Conservation (phyloP, 2,797 vertebrate species). For the Triplophysa yarkandensis region DNA sequence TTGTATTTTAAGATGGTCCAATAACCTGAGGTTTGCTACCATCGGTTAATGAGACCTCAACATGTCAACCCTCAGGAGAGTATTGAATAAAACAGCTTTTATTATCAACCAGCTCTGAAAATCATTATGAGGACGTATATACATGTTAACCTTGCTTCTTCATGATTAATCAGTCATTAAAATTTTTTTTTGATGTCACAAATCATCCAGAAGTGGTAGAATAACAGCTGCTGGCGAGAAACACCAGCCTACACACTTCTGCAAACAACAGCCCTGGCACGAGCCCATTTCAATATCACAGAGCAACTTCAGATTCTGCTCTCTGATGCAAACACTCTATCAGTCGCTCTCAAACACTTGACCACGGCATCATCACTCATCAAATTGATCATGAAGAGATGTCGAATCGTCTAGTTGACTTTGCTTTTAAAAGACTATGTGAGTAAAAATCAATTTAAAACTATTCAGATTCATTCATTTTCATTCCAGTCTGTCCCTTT, state of each 20-base stretch:
- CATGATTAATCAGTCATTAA: neutral
- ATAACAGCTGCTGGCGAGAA: slow-evolving; percentile 17
- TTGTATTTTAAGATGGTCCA: no score
- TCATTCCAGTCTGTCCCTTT: no score
- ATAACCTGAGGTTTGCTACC: no score
- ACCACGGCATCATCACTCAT: slow-evolving; percentile 16
- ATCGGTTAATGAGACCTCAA: no score
- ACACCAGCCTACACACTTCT: neutral
- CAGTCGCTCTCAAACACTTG: slow-evolving; percentile 18
- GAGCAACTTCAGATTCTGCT: neutral
- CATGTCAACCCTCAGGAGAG: no score
- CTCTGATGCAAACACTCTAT: slow-evolving; percentile 19
- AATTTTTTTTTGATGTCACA: neutral
- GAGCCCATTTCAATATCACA: slow-evolving; percentile 24
- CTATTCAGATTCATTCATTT: neutral
- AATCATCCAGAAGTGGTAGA: neutral
- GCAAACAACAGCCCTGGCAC: slow-evolving; percentile 8
- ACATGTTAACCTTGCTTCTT: neutral
- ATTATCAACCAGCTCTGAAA: neutral
- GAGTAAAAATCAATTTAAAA: neutral
- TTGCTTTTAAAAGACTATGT: neutral
- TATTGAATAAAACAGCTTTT: no score
- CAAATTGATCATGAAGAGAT: slow-evolving; percentile 12
- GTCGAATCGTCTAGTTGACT: neutral
- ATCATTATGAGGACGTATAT: neutral